Conservation (phyloP, 2,797 vertebrate species). For the Acipenser ruthenus region DNA sequence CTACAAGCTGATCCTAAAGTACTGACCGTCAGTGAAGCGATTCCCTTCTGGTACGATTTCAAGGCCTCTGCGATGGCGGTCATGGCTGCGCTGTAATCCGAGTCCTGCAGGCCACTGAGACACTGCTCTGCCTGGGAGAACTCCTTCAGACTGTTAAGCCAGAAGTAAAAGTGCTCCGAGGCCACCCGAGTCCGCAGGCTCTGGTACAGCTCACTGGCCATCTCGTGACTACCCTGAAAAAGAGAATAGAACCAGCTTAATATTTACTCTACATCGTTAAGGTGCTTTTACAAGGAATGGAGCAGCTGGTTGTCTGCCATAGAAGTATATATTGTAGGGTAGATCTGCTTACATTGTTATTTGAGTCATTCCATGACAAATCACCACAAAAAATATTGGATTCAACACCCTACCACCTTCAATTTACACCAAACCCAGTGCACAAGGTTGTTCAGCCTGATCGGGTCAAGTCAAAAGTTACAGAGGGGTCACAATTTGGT, state of each 20-base stretch:
- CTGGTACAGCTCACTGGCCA: conserved; percentile 91
- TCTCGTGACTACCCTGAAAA: conserved; percentile 85
- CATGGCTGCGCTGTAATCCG: conserved; percentile 80
- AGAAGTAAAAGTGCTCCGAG: conserved; percentile 98
- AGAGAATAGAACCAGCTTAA: not conserved
- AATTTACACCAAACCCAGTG: no score
- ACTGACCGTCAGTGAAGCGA: conserved; percentile 91
- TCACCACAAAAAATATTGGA: no score
- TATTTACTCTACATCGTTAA: no score
- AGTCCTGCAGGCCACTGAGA: conserved; percentile 75
- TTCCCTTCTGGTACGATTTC: conserved; percentile 93
- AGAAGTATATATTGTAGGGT: no score
- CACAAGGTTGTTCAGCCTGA: no score
- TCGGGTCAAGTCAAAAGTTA: no score
- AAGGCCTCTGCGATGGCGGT: conserved; percentile 85
- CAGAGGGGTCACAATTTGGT: no score
- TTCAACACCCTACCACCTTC: no score
- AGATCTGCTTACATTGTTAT: not conserved
- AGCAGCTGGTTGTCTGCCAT: no score
- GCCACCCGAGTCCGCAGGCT: conserved; percentile 90
- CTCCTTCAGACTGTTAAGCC: conserved; percentile 95
- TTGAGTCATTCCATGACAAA: no score
- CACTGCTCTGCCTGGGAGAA: conserved; percentile 93
- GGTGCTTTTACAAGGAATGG: no score
- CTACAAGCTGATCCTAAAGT: not conserved